phyloP scores from a whole-genome alignment of 2,888 invertebrate genomes.

The Pelosia muscerda region DNA sequence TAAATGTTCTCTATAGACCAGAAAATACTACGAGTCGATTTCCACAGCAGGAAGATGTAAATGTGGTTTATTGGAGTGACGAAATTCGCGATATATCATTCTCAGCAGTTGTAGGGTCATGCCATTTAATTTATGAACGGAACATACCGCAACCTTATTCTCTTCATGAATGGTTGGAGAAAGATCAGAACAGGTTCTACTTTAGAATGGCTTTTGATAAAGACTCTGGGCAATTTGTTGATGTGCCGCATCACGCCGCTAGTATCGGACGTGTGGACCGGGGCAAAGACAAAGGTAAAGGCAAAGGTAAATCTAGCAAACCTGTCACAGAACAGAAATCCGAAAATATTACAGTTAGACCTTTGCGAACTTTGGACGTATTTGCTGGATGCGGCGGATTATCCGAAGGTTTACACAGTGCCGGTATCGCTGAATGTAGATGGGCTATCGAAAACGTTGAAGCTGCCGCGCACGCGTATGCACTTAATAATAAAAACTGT shows the following conservation, averaged over 20 bases:
- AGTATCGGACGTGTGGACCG: slow-evolving; percentile 87
- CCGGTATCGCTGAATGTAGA: slow-evolving; percentile 89
- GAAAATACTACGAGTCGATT: slow-evolving; percentile 90
- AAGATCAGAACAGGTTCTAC: slow-evolving; percentile 91
- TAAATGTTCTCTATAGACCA: slow-evolving; percentile 91
- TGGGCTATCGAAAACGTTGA: slow-evolving; percentile 95
- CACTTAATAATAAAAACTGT: slow-evolving; percentile 90
- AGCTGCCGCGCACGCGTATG: slow-evolving; percentile 92
- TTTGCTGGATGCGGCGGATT: slow-evolving; percentile 96
- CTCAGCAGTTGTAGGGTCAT: slow-evolving; percentile 89
- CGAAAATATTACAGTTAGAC: slow-evolving; percentile 73
- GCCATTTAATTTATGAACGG: slow-evolving; percentile 89
- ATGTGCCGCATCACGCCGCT: slow-evolving; percentile 88
- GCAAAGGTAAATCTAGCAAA: slow-evolving; percentile 88
- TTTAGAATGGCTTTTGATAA: slow-evolving; percentile 90
- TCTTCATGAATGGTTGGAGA: slow-evolving; percentile 87
- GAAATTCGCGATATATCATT: slow-evolving; percentile 89
- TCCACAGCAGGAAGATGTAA: slow-evolving; percentile 89
- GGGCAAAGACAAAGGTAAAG: slow-evolving; percentile 89
- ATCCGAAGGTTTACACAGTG: slow-evolving; percentile 90
- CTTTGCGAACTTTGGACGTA: slow-evolving; percentile 91
- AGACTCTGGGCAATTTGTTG: slow-evolving; percentile 83
- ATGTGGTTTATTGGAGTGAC: slow-evolving; percentile 92
- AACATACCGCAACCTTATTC: slow-evolving; percentile 84
- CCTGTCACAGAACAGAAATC: slow-evolving; percentile 53